Evolutionary conservation across 2,888 invertebrate species (phyloP).

Genomic region (Torymus auratus): DNA sequence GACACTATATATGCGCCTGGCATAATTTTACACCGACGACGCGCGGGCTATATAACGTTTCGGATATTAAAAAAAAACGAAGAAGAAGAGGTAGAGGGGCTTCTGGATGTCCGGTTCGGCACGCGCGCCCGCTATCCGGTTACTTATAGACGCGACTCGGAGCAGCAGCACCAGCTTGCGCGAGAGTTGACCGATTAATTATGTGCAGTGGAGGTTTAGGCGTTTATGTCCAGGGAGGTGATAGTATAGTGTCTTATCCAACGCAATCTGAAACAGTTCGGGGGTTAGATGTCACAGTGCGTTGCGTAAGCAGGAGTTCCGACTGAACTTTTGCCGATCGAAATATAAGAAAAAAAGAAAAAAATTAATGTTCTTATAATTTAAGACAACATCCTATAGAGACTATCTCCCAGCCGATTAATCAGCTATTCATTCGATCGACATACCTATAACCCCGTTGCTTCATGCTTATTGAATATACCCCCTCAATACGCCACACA

Average conservation of each 20-base stretch:
- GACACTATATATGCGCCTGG: constrained; percentile 36
- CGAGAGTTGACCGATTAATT: constrained; percentile 41
- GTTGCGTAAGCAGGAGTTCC: neutral
- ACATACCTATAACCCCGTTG: no score
- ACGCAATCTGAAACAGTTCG: constrained; percentile 15
- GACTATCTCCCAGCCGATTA: no score
- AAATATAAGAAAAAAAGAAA: no score
- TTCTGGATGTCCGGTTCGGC: constrained; percentile 58
- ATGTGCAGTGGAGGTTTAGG: neutral
- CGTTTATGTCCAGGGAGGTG: no score
- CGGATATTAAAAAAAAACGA: constrained; percentile 41
- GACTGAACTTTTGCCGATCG: no score
- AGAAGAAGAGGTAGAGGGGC: constrained; percentile 52
- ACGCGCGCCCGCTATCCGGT: constrained; percentile 45
- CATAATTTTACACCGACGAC: constrained; percentile 56
- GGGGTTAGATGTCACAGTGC: no score
- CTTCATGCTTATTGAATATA: no score
- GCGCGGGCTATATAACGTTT: constrained; percentile 60
- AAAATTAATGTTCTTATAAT: no score
- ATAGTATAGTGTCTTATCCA: neutral
- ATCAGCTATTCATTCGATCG: no score
- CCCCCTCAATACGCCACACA: no score
- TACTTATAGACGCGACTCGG: constrained; percentile 13
- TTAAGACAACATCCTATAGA: no score
- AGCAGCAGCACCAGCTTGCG: constrained; percentile 38